Base-by-base conservation (phyloP, 1,140 invertebrate genomes). In the Thaumatotibia leucotreta region DNA sequence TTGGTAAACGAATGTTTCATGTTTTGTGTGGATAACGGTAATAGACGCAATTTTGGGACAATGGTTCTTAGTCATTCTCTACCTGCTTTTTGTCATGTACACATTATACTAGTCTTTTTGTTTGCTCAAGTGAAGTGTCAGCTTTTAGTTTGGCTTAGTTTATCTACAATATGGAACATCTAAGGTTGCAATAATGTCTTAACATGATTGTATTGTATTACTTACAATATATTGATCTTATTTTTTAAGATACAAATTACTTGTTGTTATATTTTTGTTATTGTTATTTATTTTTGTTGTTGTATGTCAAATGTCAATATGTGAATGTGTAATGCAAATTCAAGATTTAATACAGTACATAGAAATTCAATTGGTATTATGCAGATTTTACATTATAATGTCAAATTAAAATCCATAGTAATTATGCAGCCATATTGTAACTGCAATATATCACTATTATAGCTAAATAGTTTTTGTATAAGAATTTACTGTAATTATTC, bases 1-100 rank as follows among this genome's bases (percentile, higher is more conserved):
- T 82, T 73, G 82, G 80, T 76, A 80, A 75, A 74, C 78, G 73
- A 70, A 74, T 78, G 80, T 82, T 70, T 74, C 75, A 74, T 82
- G 79, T 84, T 83, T 84, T 86, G 84, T 86, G 83, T 79, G 74
- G 71, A 69, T 90, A 90, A 90, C 88, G 86, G 88, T 90, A 88
- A 67, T 72, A 72, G 72, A 73, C 81, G 65, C 78, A 80, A 79
- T 88, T 88, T 90, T 84, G 77, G 86, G 79, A 84, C 88, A 90
- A 86, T 83, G 82, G 66, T 79, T 73, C 70, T 90, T 87, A 86
- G 81, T 88, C 83, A 90, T 82, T 76, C 74, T 77, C 70, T 79
- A 82, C 79, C 78, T 83, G 81, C 70, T 87, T 88, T 84, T 86
- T 86, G 76, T 85, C 64, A 75, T 67, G 68, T 71, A 72, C 58